Base-by-base conservation (phyloP, 2,113 vertebrate genomes). In the Panthera leo region DNA sequence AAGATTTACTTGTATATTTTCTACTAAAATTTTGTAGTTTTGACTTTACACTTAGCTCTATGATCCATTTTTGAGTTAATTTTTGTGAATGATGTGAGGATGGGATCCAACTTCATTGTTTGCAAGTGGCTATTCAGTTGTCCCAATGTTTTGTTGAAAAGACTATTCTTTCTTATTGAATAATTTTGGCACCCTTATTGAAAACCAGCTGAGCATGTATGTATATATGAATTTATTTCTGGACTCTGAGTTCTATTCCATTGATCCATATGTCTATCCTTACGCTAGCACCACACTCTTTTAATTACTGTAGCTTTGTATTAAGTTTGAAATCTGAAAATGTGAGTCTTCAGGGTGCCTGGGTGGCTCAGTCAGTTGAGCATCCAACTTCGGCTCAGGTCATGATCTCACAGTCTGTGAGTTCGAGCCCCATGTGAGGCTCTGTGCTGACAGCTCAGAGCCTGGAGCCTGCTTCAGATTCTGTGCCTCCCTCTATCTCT, bases 11-110 rank as follows among this genome's bases (percentile, higher is more conserved):
- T 19, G 19, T 85, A 0, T 85, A 78, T 73, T 96, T 96, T 89
- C 91, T 94, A n/a, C n/a, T 65, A 58, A 76, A 82, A 61, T 93
- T 97, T 83, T 85, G 58, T 76, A 71, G n/a, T 87, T 95, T 93
- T 78, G 83, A n/a, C n/a, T 86, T 93, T 70, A 87, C 2, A 70
- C 23, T 68, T 96, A 88, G 21, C 51, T 68, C 39, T 94, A 2
- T 88, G 48, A 63, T 83, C 55, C 34, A 68, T 76, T 94, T 94
- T 82, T 78, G 48, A 94, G 67, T 82, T 90, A 63, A 36, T 75
- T 73, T 85, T 80, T 94, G 84, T 84, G 23, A 73, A 29, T 89
- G n/a, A 13, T 88, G 3, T 78, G 29, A 65, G 71, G 51, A 76
- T 67, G 16, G 12, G 23, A 21, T 94, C 42, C 61, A 84, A 8